Evolutionary conservation across 2,888 invertebrate species (phyloP).

Genomic region (Hydrotaea diabolus): DNA sequence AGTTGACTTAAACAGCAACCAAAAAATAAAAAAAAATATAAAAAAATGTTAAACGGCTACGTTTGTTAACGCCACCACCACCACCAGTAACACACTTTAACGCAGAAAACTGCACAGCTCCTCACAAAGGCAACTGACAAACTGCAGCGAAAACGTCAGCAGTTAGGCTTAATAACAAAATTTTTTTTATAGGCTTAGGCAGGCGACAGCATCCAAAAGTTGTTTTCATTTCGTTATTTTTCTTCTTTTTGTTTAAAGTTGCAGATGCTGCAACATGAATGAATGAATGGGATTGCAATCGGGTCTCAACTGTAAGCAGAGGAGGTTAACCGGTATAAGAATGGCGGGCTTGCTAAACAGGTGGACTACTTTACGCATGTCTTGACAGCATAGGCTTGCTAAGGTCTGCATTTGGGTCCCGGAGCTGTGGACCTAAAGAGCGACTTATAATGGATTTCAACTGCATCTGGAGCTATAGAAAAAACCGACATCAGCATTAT

Average conservation of each 20-base stretch:
- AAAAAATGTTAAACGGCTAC: constrained; percentile 33
- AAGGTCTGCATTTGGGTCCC: too few relatives aligned
- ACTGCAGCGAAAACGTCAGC: constrained; percentile 18
- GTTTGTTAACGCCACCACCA: constrained; percentile 27
- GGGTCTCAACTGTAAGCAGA: too few relatives aligned
- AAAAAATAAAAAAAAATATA: too few relatives aligned
- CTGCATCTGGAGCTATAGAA: too few relatives aligned
- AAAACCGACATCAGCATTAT: too few relatives aligned
- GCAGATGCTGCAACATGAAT: constrained; percentile 34
- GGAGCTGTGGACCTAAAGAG: too few relatives aligned
- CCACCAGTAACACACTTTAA: constrained; percentile 56
- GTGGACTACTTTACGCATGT: too few relatives aligned
- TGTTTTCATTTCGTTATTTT: constrained; percentile 6
- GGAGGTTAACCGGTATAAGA: too few relatives aligned
- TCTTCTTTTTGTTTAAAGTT: too few relatives aligned
- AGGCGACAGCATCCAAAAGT: constrained; percentile 3
- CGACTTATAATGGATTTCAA: too few relatives aligned
- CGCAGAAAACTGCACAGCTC: constrained; percentile 17
- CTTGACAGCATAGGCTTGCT: too few relatives aligned
- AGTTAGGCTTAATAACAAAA: constrained; percentile 9
- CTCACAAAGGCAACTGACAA: not conserved
- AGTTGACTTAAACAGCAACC: not conserved
- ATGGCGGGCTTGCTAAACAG: too few relatives aligned
- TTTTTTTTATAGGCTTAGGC: constrained; percentile 15
- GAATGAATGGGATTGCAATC: not conserved